Evolutionary conservation across 2,113 vertebrate species (phyloP), one percentile per base, ranked within the genome.

Genomic region (Sula dactylatra): DNA sequence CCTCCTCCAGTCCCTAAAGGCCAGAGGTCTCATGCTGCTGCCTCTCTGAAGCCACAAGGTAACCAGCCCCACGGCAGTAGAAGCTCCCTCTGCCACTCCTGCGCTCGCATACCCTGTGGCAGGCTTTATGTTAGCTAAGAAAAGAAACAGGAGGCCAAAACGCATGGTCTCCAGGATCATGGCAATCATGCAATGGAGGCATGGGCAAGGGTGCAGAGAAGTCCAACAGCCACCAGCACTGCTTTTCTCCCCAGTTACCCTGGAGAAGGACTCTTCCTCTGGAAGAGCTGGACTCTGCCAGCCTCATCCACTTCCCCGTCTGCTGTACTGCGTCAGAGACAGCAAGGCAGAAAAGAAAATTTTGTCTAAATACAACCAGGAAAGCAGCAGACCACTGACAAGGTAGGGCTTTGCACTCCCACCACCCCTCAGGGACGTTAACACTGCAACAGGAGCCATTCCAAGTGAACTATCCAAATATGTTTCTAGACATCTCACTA

Each of bases 101-200:
- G 29, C 7, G 50, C 38, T 54, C 10, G 3, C 16, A 13, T 1
- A 69, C 16, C 81, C 73, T 40, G 42, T 0, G 0, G 72, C 69
- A 52, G 44, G 8, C 55, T 86, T 88, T 78, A 16, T 52, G 16
- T 40, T 9, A 59, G 31, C 65, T n/a, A 74, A 82, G 66, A 69
- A 92, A 91, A 71, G 55, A 89, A 92, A 86, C 32, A 32, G 26
- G 7, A 93, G 72, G 65, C 26, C 83, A 94, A 70, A 76, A 84
- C 66, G 59, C 10, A 0, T 4, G 22, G 40, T 77, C 66, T 77
- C 21, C 45, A 38, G 45, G 42, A 90, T 50, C 86, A 81, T 11
- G 3, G 49, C 32, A 36, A 15, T 49, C 88, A 66, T 0, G 0
- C 83, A 73, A 44, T 0, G 1, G 25, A 74, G 25, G 11, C 1